Percentiles rank a stretch among this genome's conserved stretches.
Evolutionary conservation across 2,113 vertebrate genomes (phyloP).

Genomic region (Heteronetta atricapilla): DNA sequence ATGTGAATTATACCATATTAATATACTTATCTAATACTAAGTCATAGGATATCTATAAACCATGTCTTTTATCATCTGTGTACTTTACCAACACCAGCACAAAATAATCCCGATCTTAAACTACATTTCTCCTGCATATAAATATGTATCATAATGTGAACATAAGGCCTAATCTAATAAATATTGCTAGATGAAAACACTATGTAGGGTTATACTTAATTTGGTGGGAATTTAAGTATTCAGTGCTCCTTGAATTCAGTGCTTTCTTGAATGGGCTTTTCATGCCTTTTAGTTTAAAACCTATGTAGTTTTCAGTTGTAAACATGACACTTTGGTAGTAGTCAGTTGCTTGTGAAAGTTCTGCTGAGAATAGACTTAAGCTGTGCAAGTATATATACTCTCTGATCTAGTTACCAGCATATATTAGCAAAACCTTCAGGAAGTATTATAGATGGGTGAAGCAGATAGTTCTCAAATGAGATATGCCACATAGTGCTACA

Average conservation of each 20-base stretch:
- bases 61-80: not conserved
- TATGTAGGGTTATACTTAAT: not conserved
- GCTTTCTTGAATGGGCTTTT: not conserved
- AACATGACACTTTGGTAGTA: not conserved
- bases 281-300: not conserved
- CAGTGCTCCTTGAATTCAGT: not conserved
- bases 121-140: not conserved
- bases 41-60: not conserved
- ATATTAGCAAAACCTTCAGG: not conserved
- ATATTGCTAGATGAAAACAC: not conserved
- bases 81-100: not conserved
- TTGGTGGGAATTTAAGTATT: not conserved
- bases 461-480: not conserved
- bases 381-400: not conserved
- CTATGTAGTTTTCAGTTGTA: not conserved
- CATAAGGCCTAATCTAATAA: not conserved
- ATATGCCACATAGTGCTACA: not conserved
- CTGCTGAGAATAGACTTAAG: not conserved
- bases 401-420: not conserved
- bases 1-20: not conserved
- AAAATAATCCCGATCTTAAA: not conserved
- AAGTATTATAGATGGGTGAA: not conserved
- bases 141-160: not conserved
- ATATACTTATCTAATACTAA: not conserved
- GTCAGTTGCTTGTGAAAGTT: not conserved